Evolutionary conservation across 1,140 invertebrate genomes (phyloP), one percentile per base, ranked within the genome.

Genomic region (Phocides pigmalion): DNA sequence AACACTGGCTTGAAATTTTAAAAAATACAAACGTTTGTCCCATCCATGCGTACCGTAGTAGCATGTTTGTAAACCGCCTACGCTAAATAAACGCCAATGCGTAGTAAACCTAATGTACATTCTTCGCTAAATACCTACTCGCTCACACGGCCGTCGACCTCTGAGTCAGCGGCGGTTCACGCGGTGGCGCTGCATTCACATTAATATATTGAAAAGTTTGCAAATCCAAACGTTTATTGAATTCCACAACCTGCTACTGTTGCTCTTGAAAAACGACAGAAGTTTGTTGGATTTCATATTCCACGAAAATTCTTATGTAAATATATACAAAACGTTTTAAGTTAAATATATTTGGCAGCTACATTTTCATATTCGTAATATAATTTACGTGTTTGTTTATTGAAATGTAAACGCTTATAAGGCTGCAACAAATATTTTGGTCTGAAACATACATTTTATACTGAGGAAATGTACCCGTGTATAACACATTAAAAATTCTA

Each of bases 171-270:
- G 46, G 14, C 56, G 44, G 42, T 25, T 37, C 54, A 32, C 37
- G 32, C 41, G 14, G 35, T 28, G 28, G 25, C 58, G 50, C 22
- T 59, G 62, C 51, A 46, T 66, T 65, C 53, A 46, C 53, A 58
- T 56, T 67, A 71, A 74, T 74, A 64, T 68, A 74, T 74, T 67
- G 66, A 61, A 68, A 74, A 64, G 47, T 70, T 63, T 68, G 32
- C 56, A 61, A 66, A 66, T 66, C 58, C 50, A 32, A 66, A 66
- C 64, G 64, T 39, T 66, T 66, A 66, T 66, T 61, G 56, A 66
- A 66, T 53, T 61, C 64, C 39, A 35, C 64, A 50, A 51, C 37
- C 28, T 53, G 17, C 53, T 35, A 50, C 42, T 46, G 37, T 28
- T 46, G 42, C 32, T 58, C 46, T 44, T 20, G 22, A 65, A 58